Conservation (phyloP, 2,797 vertebrate genomes). For the Nyctalus aviator region DNA sequence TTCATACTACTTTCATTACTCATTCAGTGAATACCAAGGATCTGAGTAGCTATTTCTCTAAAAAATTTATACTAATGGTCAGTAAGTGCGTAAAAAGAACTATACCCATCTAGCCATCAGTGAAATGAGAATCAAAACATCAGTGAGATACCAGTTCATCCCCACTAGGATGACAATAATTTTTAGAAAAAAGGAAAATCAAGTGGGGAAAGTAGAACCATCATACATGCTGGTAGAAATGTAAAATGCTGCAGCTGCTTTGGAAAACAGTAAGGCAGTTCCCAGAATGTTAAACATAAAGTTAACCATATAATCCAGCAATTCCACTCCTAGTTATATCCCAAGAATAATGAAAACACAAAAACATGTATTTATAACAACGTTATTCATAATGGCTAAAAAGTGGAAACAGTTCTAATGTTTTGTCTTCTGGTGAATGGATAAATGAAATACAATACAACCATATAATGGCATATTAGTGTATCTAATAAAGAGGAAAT, state of each 20-base stretch:
- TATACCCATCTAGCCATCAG: background rate
- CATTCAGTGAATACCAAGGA: background rate
- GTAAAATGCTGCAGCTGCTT: background rate
- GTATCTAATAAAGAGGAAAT: too few relatives aligned
- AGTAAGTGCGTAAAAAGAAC: background rate
- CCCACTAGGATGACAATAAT: background rate
- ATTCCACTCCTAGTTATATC: background rate
- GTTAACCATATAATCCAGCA: background rate
- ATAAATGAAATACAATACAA: background rate
- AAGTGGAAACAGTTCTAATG: background rate
- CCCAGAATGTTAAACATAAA: background rate
- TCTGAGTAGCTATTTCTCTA: background rate
- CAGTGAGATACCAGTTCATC: background rate
- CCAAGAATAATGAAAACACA: slow-evolving; percentile 2
- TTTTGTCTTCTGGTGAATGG: background rate
- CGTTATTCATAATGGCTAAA: background rate
- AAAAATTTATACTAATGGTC: background rate
- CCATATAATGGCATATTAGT: background rate
- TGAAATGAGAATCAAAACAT: slow-evolving; percentile 7
- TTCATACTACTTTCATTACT: background rate
- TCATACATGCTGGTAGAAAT: background rate
- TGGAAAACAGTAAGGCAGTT: background rate
- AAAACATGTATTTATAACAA: background rate
- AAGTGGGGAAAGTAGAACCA: background rate
- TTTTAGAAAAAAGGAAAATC: background rate